Conservation (phyloP, 2,797 vertebrate genomes). For the Babyrousa celebensis region DNA sequence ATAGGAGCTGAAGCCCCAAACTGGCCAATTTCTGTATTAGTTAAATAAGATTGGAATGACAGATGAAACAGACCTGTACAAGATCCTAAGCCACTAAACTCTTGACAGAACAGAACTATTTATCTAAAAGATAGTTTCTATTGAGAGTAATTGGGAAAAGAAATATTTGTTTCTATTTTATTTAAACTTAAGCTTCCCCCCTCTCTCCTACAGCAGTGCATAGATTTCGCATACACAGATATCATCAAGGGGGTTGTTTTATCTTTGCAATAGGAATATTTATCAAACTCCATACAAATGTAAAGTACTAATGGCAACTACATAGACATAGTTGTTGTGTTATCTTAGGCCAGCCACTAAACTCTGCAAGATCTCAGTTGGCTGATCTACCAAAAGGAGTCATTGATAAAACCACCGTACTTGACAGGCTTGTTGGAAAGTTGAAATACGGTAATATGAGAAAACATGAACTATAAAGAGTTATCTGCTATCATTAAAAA, state of each 20-base stretch:
- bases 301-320: background rate
- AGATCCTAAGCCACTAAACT: slow-evolving; percentile 8
- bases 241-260: background rate
- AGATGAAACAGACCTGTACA: background rate
- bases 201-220: background rate
- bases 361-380: background rate
- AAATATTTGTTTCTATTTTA: slow-evolving; percentile 31
- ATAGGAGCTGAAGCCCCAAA: background rate
- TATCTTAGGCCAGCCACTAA: background rate
- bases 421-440: slow-evolving; percentile 1
- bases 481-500: background rate
- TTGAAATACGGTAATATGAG: background rate
- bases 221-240: background rate
- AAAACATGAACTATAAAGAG: slow-evolving; percentile 9
- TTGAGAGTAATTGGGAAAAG: slow-evolving; percentile 3
- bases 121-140: background rate
- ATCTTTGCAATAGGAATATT: slow-evolving; percentile 29
- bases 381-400: background rate
- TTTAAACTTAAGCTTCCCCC: slow-evolving; percentile 14
- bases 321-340: background rate
- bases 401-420: background rate
- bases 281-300: background rate
- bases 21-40: background rate
- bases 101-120: slow-evolving; percentile 8
- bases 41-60: slow-evolving; percentile 46